Evolutionary conservation across 2,888 invertebrate genomes (phyloP).

Genomic region (Cephus rjabovi): DNA sequence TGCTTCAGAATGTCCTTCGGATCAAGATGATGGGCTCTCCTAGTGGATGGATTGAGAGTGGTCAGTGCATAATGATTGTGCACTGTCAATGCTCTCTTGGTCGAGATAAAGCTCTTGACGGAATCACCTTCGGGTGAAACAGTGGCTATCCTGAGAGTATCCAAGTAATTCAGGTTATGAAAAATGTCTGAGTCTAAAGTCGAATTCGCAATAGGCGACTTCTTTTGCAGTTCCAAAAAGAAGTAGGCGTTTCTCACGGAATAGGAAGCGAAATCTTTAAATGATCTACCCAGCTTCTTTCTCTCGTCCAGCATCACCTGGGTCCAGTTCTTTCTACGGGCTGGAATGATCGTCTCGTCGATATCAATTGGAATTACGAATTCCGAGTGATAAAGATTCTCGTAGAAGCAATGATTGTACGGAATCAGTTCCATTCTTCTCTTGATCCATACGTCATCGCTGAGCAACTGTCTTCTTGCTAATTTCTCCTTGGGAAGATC

Average conservation of each 20-base stretch:
- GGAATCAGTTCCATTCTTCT: constrained; percentile 79
- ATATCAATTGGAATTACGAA: constrained; percentile 78
- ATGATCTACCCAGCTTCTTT: constrained; percentile 57
- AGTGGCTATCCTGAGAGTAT: constrained; percentile 70
- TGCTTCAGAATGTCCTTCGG: constrained; percentile 74
- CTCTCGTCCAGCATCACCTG: constrained; percentile 70
- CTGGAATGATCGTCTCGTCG: constrained; percentile 80
- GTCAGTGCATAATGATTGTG: constrained; percentile 82
- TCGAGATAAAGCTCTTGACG: constrained; percentile 79
- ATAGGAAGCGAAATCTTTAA: constrained; percentile 71
- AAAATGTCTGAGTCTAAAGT: constrained; percentile 6
- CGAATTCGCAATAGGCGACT: constrained; percentile 12
- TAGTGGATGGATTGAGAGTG: constrained; percentile 69
- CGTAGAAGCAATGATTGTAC: constrained; percentile 83
- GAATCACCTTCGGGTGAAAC: constrained; percentile 75
- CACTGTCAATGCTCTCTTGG: constrained; percentile 75
- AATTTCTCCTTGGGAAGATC: constrained; percentile 65
- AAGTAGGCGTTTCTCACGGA: constrained; percentile 78
- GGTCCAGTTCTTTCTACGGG: constrained; percentile 71
- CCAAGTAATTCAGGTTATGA: constrained; percentile 67
- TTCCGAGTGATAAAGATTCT: constrained; percentile 74
- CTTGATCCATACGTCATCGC: constrained; percentile 74
- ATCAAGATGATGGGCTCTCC: constrained; percentile 72
- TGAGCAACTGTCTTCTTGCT: constrained; percentile 62
- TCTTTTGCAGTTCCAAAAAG: constrained; percentile 68